Evolutionary conservation across 2,113 vertebrate species (phyloP), one percentile per base, ranked within the genome.

Genomic region (Theristicus caerulescens): DNA sequence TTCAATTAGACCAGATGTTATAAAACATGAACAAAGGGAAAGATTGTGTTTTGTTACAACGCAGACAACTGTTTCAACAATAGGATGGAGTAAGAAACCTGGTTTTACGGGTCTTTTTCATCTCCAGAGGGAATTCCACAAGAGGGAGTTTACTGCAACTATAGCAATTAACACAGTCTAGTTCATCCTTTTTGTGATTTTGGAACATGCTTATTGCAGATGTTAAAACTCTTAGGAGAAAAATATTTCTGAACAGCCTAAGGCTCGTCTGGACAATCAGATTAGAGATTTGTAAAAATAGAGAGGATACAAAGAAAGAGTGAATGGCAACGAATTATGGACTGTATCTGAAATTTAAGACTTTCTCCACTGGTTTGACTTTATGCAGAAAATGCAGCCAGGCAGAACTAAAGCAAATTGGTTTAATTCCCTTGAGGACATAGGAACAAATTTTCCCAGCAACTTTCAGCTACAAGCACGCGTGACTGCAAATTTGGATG

Each of bases 371-470:
- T 26, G 74, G 61, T 95, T 86, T 96, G 95, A 97, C 90, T 98
- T 98, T 96, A 96, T 97, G 97, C 97, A 97, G 98, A 97, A 98
- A 97, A 97, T 57, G 97, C 98, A 98, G 97, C 96, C 97, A 97
- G 93, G 97, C 97, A 98, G 97, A 98, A 98, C 97, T 98, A 98
- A 98, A 98, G 96, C 97, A 98, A 98, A 98, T 98, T 98, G 97
- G 90, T 96, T 98, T 96, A 97, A 97, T 96, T 98, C 98, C 97
- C 97, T 91, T 9, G 96, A 98, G 98, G 97, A 96, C 97, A 69
- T 25, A 79, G 38, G 89, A 97, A 92, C 96, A 97, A 94, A 97
- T 97, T 97, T 98, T 98, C 97, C 98, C 97, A 98, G 94, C 94
- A 92, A 97, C 93, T 95, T 97, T 96, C 88, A 89, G 94, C 95